A percentile compares a stretch with the other conserved stretches of the same genome.
phyloP scores from a whole-genome alignment of 2,797 vertebrate genomes.

The Aeoliscus strigatus region DNA sequence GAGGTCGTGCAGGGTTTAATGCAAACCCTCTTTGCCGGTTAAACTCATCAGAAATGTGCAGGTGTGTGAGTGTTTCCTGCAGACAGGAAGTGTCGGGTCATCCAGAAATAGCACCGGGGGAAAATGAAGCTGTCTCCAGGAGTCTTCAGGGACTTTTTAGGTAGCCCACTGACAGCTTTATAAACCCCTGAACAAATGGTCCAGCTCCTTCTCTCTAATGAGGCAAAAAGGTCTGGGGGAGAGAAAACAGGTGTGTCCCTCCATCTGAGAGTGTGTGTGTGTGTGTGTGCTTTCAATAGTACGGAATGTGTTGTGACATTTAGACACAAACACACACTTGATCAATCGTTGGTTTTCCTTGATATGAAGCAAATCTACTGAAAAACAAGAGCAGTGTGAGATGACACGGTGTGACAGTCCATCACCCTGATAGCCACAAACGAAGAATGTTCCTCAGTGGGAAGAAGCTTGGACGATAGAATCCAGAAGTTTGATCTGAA shows the following conservation, averaged over 20 bases:
- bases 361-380: too few species aligned
- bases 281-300: conserved; percentile 1
- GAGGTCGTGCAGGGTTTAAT: conserved; percentile 47
- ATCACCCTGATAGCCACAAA: too few species aligned
- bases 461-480: too few species aligned
- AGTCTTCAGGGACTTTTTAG: conserved; percentile 63
- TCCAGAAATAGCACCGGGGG: conserved; percentile 43
- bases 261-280: conserved; percentile 22
- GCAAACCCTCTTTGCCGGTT: conserved; percentile 36
- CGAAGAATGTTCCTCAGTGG: too few species aligned
- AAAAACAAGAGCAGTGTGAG: too few species aligned
- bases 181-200: conserved; percentile 64
- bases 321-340: too few species aligned
- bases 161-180: conserved; percentile 64
- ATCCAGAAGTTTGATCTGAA: too few species aligned
- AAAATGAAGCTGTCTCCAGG: conserved; percentile 52
- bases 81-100: conserved; percentile 61
- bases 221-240: conserved; percentile 42
- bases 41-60: conserved; percentile 38
- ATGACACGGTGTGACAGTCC: too few species aligned
- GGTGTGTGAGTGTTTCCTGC: conserved; percentile 14
- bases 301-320: too few species aligned
- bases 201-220: conserved; percentile 55
- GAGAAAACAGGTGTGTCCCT: conserved; percentile 65
- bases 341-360: too few species aligned